A percentile compares a stretch with the other conserved stretches of the same genome.
phyloP scores from a whole-genome alignment of 2,888 invertebrate species.

The Folsomia manolachei region DNA sequence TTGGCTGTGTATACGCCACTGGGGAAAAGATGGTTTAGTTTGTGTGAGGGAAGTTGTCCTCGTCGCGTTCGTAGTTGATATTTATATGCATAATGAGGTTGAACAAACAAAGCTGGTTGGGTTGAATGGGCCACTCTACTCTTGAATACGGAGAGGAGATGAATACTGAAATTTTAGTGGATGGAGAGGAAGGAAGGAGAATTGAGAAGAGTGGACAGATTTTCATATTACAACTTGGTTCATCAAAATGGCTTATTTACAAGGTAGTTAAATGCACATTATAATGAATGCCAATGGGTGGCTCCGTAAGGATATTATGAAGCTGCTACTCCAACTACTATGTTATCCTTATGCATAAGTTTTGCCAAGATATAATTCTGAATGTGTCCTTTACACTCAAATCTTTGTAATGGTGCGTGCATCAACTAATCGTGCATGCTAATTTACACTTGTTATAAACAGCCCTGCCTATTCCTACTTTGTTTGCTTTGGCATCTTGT shows the following conservation, averaged over 20 bases:
- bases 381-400: no score
- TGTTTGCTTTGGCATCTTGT: no score
- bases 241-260: slow-evolving; percentile 21
- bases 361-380: no score
- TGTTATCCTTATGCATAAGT: no score
- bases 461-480: no score
- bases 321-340: no score
- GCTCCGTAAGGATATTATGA: no score
- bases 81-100: slow-evolving; percentile 20
- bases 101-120: slow-evolving; percentile 14
- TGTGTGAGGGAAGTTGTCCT: slow-evolving; percentile 7
- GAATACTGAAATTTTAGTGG: slow-evolving; percentile 9
- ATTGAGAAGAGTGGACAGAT: slow-evolving; percentile 15
- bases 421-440: no score
- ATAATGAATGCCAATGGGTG: slow-evolving; percentile 22
- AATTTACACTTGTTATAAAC: no score
- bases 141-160: not conserved
- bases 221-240: slow-evolving; percentile 21
- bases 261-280: slow-evolving; percentile 20
- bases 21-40: slow-evolving; percentile 12
- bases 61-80: slow-evolving; percentile 15
- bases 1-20: slow-evolving; percentile 13
- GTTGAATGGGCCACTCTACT: not conserved
- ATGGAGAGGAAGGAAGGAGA: not conserved
- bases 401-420: no score